A percentile compares a stretch with the other conserved stretches of the same genome.
Evolutionary conservation across 2,888 invertebrate genomes (phyloP).

Genomic region (Germaria angustata): DNA sequence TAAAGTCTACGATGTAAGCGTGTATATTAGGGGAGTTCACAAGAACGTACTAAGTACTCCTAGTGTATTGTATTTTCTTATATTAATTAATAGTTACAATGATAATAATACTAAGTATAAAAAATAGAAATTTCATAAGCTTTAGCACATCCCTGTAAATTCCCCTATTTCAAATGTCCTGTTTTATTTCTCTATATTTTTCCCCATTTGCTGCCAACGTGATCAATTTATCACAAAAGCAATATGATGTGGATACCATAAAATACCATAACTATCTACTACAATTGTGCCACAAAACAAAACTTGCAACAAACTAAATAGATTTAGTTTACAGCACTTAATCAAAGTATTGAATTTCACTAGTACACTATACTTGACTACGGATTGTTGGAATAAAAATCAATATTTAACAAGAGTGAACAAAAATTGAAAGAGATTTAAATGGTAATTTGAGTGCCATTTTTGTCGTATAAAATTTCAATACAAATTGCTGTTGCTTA

Average conservation of each 20-base stretch:
- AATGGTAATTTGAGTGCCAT: too few relatives aligned
- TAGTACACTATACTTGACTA: neutral
- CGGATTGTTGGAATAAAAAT: neutral
- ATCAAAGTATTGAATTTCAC: constrained; percentile 43
- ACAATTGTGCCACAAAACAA: neutral
- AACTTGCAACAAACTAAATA: neutral
- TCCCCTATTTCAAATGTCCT: neutral
- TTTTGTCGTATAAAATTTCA: neutral
- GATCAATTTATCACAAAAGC: neutral
- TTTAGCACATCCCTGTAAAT: too few relatives aligned
- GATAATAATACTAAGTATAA: too few relatives aligned
- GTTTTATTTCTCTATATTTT: neutral
- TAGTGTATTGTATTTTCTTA: too few relatives aligned
- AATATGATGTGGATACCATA: neutral
- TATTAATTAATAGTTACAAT: too few relatives aligned
- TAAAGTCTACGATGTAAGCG: neutral
- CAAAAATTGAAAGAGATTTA: neutral
- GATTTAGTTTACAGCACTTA: constrained; percentile 47
- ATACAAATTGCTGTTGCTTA: neutral
- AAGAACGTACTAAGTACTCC: too few relatives aligned
- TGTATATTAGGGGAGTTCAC: neutral
- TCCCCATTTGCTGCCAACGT: neutral
- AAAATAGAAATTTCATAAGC: too few relatives aligned
- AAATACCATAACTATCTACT: neutral
- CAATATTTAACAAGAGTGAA: neutral